Evolutionary conservation across 2,113 vertebrate species (phyloP), one percentile per base, ranked within the genome.

Genomic region (Hippolais icterina): DNA sequence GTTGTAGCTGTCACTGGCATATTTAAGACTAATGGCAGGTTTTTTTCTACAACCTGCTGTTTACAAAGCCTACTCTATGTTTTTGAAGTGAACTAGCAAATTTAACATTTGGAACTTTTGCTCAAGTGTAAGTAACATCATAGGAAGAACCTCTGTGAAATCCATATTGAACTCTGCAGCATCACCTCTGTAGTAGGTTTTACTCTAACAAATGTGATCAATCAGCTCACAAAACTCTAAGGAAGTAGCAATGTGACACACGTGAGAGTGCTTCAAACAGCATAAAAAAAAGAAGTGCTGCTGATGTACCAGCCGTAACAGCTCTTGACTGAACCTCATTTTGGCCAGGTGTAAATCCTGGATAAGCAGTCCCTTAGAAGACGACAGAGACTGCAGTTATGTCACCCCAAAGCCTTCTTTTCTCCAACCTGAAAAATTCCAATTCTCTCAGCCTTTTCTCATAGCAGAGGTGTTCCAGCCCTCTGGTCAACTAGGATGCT

Each of bases 201-300:
- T 60, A 35, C 24, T 44, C 31, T n/a, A 42, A 71, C 6, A 49
- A 42, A 84, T 5, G 1, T 4, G 2, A 33, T 17, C 54, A 29
- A 15, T 12, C 37, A 72, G 23, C 11, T 44, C 31, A 49, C 27
- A 56, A 29, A 12, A 33, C 15, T 10, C 41, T 19, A 37, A 27
- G 18, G 42, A 74, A 64, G 5, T 0, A 56, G 49, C 7, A 50
- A 60, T 0, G 0, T 33, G 42, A 68, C 69, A 80, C 37, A 66
- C 0, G 0, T 9, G 17, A 59, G 22, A 50, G 7, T 29, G 12
- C 53, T 44, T 65, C 56, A 80, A 87, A 1, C 4, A 39, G 22
- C 0, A 0, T 41, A 28, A 63, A 63, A 52, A 46, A 46, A 65
- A 13, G 0, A 24, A 77, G 15, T 1, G 2, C 24, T 71, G 37